Evolutionary conservation across 2,888 invertebrate species (phyloP).

Genomic region (Andrena marginata): DNA sequence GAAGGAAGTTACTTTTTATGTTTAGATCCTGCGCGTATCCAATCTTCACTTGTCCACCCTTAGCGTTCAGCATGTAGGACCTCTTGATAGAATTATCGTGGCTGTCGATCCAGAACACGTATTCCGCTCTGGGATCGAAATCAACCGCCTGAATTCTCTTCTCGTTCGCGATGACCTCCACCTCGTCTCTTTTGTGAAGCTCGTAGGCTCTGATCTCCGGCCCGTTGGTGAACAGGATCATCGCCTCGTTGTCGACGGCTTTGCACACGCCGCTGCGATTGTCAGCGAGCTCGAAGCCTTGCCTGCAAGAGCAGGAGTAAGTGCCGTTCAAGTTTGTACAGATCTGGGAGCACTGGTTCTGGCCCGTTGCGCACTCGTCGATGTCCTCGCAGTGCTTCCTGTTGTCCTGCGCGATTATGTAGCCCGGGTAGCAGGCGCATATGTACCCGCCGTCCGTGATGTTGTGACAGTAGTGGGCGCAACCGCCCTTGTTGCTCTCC

Average conservation of each 20-base stretch:
- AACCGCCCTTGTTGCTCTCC: conserved; percentile 90
- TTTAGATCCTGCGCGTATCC: conserved; percentile 95
- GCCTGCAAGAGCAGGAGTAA: conserved; percentile 94
- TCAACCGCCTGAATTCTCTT: conserved; percentile 96
- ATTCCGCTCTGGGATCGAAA: conserved; percentile 93
- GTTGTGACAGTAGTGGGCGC: conserved; percentile 96
- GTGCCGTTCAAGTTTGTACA: conserved; percentile 97
- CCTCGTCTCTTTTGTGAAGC: conserved; percentile 89
- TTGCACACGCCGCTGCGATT: conserved; percentile 94
- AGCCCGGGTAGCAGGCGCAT: conserved; percentile 95
- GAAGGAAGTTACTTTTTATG: conserved; percentile 87
- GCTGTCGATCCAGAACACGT: conserved; percentile 98
- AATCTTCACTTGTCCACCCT: conserved; percentile 91
- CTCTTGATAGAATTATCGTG: conserved; percentile 96
- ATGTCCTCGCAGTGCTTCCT: conserved; percentile 95
- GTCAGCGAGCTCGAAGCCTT: conserved; percentile 92
- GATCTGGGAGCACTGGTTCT: conserved; percentile 96
- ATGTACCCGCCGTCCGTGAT: conserved; percentile 94
- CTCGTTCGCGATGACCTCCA: conserved; percentile 93
- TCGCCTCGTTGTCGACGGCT: conserved; percentile 87
- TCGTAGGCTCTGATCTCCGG: conserved; percentile 93
- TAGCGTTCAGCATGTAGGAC: conserved; percentile 94
- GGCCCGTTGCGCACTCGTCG: conserved; percentile 94
- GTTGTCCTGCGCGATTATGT: conserved; percentile 92
- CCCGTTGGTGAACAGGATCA: conserved; percentile 92